Conservation (phyloP, 92 coral and sea anemone species). For the Umimayanthus kanabou region DNA sequence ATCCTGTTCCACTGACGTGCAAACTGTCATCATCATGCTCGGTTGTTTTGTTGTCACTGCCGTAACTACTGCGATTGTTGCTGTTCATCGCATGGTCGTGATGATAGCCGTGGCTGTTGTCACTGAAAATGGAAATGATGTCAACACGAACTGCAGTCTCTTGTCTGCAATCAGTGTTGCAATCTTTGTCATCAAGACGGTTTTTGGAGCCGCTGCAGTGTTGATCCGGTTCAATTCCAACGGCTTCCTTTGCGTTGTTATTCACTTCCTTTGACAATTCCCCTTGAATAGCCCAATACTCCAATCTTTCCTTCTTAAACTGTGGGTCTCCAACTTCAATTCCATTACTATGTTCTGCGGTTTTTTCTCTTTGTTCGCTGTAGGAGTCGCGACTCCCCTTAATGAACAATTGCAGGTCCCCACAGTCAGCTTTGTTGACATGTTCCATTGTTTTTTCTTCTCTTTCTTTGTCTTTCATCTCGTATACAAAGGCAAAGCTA, state of each 20-base stretch:
- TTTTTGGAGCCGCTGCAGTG: background rate
- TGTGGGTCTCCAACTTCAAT: constrained; percentile 1
- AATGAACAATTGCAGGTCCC: background rate
- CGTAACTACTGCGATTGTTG: constrained; percentile 15
- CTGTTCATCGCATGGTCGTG: background rate
- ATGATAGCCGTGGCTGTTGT: background rate
- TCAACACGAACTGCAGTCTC: background rate
- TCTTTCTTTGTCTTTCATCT: background rate
- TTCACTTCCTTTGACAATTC: background rate
- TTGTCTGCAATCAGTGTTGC: background rate
- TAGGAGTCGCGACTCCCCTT: background rate
- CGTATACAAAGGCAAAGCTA: background rate
- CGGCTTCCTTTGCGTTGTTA: background rate
- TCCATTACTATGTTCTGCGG: background rate
- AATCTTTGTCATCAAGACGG: background rate
- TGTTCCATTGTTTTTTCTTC: background rate
- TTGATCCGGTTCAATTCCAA: background rate
- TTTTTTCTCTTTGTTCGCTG: background rate
- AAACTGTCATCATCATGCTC: background rate
- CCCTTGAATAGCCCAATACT: background rate
- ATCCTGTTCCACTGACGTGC: background rate
- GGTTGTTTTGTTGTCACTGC: background rate
- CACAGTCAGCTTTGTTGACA: background rate
- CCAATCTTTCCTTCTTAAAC: background rate
- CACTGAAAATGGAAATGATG: background rate